A percentile compares a stretch with the other conserved stretches of the same genome.
Evolutionary conservation across 2,888 invertebrate genomes (phyloP).

Genomic region (Brenthis hecate): DNA sequence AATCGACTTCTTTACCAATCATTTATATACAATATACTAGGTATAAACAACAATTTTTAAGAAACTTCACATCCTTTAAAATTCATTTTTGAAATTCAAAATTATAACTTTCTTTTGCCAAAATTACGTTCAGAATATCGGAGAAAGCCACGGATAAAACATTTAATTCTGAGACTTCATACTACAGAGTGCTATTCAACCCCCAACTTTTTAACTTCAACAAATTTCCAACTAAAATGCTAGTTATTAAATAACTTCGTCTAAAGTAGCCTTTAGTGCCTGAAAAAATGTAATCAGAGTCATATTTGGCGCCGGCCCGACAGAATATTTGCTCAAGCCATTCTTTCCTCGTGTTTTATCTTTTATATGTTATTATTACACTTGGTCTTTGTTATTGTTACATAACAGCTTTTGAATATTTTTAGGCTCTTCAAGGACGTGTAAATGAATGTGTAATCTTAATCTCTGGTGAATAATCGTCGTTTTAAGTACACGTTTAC

Average conservation of each 20-base stretch:
- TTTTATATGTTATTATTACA: too few species aligned
- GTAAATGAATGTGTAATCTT: too few species aligned
- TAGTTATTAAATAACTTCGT: constrained; percentile 18
- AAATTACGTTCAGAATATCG: constrained; percentile 1
- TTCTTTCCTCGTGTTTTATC: not conserved
- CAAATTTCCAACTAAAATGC: constrained; percentile 11
- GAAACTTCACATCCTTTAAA: too few species aligned
- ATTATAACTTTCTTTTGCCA: constrained; percentile 3
- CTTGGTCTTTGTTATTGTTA: too few species aligned
- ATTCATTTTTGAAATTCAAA: not conserved
- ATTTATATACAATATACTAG: too few species aligned
- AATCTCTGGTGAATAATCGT: too few species aligned
- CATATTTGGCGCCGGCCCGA: constrained; percentile 1
- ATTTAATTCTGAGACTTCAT: constrained; percentile 14
- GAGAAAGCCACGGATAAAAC: constrained; percentile 4
- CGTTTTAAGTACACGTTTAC: too few species aligned
- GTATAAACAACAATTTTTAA: too few species aligned
- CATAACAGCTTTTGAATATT: too few species aligned
- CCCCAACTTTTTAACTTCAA: constrained; percentile 3
- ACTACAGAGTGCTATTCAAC: constrained; percentile 8
- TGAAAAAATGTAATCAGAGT: constrained; percentile 13
- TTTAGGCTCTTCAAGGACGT: too few species aligned
- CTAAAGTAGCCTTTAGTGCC: constrained; percentile 2
- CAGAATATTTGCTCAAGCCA: constrained; percentile 4
- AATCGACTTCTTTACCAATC: too few species aligned